These are phyloP conservation scores for Eupithecia vulgata DNA, from an alignment of 2,888 invertebrate genomes.

Conservation along the genomic window DNA sequence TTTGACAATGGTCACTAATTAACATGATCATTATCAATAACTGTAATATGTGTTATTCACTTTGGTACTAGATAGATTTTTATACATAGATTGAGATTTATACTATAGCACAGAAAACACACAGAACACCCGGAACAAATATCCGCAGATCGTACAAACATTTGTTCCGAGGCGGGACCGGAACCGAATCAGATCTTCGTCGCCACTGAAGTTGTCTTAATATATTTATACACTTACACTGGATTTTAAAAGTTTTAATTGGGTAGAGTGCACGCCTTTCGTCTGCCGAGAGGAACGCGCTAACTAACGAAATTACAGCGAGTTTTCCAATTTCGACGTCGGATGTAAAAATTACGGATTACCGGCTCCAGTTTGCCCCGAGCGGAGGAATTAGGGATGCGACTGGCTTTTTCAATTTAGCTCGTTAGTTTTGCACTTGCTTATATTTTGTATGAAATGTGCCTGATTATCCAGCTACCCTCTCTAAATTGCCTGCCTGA, in stretches of 20 bases:
- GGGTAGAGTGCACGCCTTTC: constrained; percentile 4
- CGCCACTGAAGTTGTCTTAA: neutral
- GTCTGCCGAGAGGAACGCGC: constrained; percentile 9
- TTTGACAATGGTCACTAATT: neutral
- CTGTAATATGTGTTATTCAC: neutral
- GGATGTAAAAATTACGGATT: constrained; percentile 25
- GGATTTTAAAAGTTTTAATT: constrained; percentile 20
- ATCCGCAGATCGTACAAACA: neutral
- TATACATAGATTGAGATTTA: neutral
- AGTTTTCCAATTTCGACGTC: constrained; percentile 22
- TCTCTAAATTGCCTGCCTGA: neutral
- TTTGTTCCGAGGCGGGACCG: neutral
- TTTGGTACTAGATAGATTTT: neutral
- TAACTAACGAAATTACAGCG: constrained; percentile 26
- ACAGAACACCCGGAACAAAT: neutral
- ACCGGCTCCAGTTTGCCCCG: neutral
- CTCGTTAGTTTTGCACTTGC: neutral
- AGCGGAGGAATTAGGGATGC: neutral
- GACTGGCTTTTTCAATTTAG: neutral
- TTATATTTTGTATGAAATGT: neutral
- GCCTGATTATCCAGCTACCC: neutral
- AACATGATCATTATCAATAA: neutral
- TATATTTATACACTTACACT: neutral
- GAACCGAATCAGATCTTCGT: neutral
- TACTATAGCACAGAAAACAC: neutral